phyloP scores from a whole-genome alignment of 1,140 invertebrate genomes.

The Subanguina moxae region DNA sequence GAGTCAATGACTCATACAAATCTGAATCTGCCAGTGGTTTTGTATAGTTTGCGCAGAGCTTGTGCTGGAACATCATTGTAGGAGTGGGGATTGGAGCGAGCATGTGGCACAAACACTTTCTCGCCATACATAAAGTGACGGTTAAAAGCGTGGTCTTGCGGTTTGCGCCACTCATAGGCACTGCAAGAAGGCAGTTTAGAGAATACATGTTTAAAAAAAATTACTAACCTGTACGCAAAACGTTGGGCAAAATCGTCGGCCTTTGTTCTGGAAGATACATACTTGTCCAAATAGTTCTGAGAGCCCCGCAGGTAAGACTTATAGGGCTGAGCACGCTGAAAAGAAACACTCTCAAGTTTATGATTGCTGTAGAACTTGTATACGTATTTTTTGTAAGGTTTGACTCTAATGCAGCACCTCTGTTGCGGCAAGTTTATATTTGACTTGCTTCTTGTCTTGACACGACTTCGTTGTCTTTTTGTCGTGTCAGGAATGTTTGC shows the following conservation, averaged over 20 bases:
- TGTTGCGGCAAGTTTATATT: too few relatives aligned
- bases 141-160: constrained; percentile 57
- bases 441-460: too few relatives aligned
- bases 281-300: constrained; percentile 55
- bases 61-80: constrained; percentile 44
- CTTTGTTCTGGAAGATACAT: constrained; percentile 51
- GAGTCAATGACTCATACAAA: constrained; percentile 38
- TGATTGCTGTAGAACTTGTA: too few relatives aligned
- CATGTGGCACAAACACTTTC: constrained; percentile 47
- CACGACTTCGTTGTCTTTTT: too few relatives aligned
- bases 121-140: constrained; percentile 54
- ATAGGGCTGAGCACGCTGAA: constrained; percentile 50
- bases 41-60: constrained; percentile 53
- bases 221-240: constrained; percentile 26
- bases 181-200: not conserved
- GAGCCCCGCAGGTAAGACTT: constrained; percentile 55
- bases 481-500: too few relatives aligned
- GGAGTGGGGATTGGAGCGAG: constrained; percentile 53
- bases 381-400: too few relatives aligned
- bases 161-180: constrained; percentile 59
- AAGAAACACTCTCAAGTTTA: not conserved
- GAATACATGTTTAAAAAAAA: not conserved
- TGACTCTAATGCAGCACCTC: too few relatives aligned
- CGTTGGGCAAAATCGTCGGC: constrained; percentile 57
- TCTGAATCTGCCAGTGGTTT: constrained; percentile 55